phyloP scores from a whole-genome alignment of 2,888 invertebrate genomes.

The Nemapogon koenigi region DNA sequence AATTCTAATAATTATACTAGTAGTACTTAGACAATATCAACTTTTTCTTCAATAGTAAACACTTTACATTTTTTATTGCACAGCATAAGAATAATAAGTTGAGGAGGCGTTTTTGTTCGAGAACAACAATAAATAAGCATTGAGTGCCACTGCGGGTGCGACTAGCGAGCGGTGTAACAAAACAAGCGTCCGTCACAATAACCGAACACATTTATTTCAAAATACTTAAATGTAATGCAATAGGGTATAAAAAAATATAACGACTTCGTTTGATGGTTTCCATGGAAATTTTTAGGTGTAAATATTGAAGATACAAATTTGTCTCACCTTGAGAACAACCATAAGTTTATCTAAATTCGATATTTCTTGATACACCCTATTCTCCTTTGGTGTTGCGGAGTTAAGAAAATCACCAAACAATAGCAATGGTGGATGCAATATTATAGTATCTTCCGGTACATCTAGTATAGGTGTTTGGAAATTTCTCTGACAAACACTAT shows the following conservation, averaged over 20 bases:
- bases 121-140: no score
- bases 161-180: no score
- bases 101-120: no score
- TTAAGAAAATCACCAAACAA: slow-evolving; percentile 88
- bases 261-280: not conserved
- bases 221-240: no score
- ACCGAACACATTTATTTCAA: not conserved
- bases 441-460: slow-evolving; percentile 65
- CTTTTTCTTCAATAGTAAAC: no score
- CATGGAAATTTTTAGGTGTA: not conserved
- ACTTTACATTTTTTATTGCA: no score
- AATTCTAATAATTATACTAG: not conserved
- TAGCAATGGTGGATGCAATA: slow-evolving; percentile 69
- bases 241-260: no score
- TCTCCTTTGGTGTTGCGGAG: slow-evolving; percentile 73
- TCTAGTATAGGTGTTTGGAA: slow-evolving; percentile 67
- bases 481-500: slow-evolving; percentile 68
- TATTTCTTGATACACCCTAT: slow-evolving; percentile 84
- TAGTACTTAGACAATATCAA: no score
- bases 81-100: no score
- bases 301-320: not conserved
- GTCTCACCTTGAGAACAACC: slow-evolving; percentile 69
- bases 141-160: no score
- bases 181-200: no score
- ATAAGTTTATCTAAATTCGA: slow-evolving; percentile 74